Conservation (phyloP, 2,113 vertebrate species). For the Ammodytes dubius region DNA sequence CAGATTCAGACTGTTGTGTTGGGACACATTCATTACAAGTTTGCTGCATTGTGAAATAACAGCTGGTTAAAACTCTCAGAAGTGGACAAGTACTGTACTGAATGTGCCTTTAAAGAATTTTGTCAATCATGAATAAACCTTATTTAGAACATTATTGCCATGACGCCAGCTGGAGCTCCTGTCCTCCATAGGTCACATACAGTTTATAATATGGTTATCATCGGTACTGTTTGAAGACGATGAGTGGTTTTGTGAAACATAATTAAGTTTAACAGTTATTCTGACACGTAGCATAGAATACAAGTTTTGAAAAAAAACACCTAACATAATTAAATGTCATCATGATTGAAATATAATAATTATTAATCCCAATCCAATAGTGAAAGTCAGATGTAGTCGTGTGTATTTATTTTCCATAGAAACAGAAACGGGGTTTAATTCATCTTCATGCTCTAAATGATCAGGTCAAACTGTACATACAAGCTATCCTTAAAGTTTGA, state of each 20-base stretch:
- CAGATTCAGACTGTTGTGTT: slow-evolving; percentile 38
- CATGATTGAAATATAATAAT: not conserved
- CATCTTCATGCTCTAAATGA: not conserved
- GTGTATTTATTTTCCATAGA: slow-evolving; percentile 28
- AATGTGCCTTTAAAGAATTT: slow-evolving; percentile 82
- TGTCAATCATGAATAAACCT: slow-evolving; percentile 43
- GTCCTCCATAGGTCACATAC: too few relatives aligned
- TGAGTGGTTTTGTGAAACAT: not conserved
- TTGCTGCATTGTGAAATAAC: slow-evolving; percentile 48
- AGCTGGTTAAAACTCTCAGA: slow-evolving; percentile 53
- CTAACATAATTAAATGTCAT: slow-evolving; percentile 9
- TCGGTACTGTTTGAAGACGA: too few relatives aligned
- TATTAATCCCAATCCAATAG: not conserved
- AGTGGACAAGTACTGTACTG: slow-evolving; percentile 74
- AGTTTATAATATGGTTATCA: too few relatives aligned
- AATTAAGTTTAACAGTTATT: slow-evolving; percentile 4
- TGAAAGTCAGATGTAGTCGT: not conserved
- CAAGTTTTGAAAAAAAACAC: not conserved
- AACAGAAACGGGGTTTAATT: slow-evolving; percentile 24
- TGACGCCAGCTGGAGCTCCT: not conserved
- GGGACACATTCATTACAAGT: slow-evolving; percentile 50
- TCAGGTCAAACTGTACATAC: slow-evolving; percentile 7
- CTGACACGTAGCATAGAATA: slow-evolving; percentile 11
- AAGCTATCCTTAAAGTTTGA: not conserved
- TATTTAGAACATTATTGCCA: slow-evolving; percentile 16